Base-by-base conservation (phyloP, 2,797 vertebrate genomes). In the Microctenopoma steveboyesi region DNA sequence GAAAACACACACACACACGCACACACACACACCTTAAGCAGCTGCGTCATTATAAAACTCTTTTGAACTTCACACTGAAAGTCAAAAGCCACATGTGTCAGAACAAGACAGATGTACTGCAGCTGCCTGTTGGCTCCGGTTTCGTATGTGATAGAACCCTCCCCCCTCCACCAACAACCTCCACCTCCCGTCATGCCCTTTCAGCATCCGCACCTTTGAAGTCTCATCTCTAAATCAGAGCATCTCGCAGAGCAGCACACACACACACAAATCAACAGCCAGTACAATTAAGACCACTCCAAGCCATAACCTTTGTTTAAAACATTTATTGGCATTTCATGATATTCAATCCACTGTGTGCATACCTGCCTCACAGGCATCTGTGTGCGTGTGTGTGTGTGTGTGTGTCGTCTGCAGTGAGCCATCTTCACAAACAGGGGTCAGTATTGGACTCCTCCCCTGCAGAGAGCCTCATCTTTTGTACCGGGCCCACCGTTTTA, bases 31-130 rank as follows among this genome's bases (percentile, higher is more conserved):
- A 74, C 87, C 70, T 79, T 60, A 83, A 91, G 84, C 92, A 94
- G 91, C 94, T 94, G 93, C 88, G 82, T 92, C 93, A 94, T 94
- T 93, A 93, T 90, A 89, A 90, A 92, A 90, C 77, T 91, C 91
- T 92, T 94, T 94, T 94, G 93, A 95, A 95, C 93, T 93, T 93
- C 92, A 92, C 92, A 90, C 88, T 92, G 86, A 86, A 92, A 93
- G 93, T 93, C 92, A 93, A 91, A 93, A 88, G 91, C 92, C 94
- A 94, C 90, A 94, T 94, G 92, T 93, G 91, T 94, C 88, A 78
- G 90, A 80, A 74, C 69, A 91, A 93, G 92, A 94, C 94, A 95
- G 92, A 94, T 95, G 93, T 89, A 88, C 72, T 86, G 89, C 94
- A 95, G 94, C 93, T 94, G 93, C 91, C 78, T 87, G 69, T 79